Evolutionary conservation across 2,888 invertebrate species (phyloP).

Genomic region (Gari tellinella): DNA sequence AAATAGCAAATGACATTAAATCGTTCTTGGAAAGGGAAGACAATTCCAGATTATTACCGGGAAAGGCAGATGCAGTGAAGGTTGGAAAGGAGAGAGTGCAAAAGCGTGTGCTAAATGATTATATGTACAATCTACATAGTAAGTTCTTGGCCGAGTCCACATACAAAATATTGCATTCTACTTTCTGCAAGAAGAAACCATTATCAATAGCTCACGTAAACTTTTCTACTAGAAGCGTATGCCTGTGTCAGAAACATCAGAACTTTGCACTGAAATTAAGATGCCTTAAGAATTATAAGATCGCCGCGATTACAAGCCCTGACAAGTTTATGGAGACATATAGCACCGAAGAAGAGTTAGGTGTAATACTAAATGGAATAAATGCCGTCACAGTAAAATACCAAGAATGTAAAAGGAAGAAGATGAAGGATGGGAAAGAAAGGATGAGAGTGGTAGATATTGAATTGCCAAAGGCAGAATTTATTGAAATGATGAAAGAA

Average conservation of each 20-base stretch:
- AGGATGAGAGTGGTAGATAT: constrained; percentile 34
- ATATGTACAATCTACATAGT: constrained; percentile 38
- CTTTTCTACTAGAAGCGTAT: too few species aligned
- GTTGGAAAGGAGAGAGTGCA: constrained; percentile 28
- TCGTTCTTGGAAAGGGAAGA: constrained; percentile 48
- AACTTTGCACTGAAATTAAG: too few species aligned
- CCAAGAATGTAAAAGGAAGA: constrained; percentile 42
- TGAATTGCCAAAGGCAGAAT: constrained; percentile 26
- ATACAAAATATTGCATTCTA: too few species aligned
- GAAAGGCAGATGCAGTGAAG: constrained; percentile 47
- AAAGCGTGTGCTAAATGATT: constrained; percentile 48
- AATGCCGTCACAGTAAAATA: constrained; percentile 17
- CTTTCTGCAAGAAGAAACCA: too few species aligned
- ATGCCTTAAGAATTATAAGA: too few species aligned
- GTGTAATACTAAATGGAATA: constrained; percentile 12
- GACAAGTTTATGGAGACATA: too few species aligned
- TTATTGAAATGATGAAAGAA: constrained; percentile 82
- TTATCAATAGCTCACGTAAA: too few species aligned
- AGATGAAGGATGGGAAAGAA: constrained; percentile 48
- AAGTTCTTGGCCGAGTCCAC: too few species aligned
- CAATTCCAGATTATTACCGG: constrained; percentile 37
- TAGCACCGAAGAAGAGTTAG: constrained; percentile 8
- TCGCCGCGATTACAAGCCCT: too few species aligned
- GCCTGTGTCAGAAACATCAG: too few species aligned
- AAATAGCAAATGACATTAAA: too few species aligned